A percentile compares a stretch with the other conserved stretches of the same genome.
phyloP scores from a whole-genome alignment of 92 coral and sea anemone species.

The Heteractis magnifica region DNA sequence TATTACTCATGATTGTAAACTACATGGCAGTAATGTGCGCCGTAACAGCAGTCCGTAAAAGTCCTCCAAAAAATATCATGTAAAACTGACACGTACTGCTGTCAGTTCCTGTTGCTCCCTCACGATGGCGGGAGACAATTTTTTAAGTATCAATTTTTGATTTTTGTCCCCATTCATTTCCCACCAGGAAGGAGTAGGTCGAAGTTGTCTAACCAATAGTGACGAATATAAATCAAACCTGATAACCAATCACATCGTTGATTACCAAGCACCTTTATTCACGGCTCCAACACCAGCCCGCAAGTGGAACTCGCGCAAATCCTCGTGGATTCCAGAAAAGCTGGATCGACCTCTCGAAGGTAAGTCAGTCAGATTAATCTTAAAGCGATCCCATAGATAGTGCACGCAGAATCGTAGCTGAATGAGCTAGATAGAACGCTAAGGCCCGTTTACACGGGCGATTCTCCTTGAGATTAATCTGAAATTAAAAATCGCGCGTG shows the following conservation, averaged over 20 bases:
- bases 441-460: background rate
- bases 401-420: background rate
- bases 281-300: constrained; percentile 22
- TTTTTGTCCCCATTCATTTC: background rate
- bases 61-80: too few species aligned
- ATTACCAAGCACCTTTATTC: constrained; percentile 37
- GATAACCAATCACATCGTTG: constrained; percentile 38
- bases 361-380: background rate
- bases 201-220: constrained; percentile 34
- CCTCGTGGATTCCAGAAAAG: constrained; percentile 49
- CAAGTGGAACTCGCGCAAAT: constrained; percentile 41
- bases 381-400: background rate
- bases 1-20: too few species aligned
- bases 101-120: too few species aligned
- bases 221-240: constrained; percentile 37
- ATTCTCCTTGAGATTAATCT: too few species aligned
- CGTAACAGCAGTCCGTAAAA: too few species aligned
- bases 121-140: too few species aligned
- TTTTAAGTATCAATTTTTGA: background rate
- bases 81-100: too few species aligned
- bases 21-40: too few species aligned
- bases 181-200: constrained; percentile 50
- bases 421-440: too few species aligned
- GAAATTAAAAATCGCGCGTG: background rate
- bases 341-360: constrained; percentile 42